Base-by-base conservation (phyloP, 2,113 vertebrate genomes). In the Sarotherodon lohbergeri region DNA sequence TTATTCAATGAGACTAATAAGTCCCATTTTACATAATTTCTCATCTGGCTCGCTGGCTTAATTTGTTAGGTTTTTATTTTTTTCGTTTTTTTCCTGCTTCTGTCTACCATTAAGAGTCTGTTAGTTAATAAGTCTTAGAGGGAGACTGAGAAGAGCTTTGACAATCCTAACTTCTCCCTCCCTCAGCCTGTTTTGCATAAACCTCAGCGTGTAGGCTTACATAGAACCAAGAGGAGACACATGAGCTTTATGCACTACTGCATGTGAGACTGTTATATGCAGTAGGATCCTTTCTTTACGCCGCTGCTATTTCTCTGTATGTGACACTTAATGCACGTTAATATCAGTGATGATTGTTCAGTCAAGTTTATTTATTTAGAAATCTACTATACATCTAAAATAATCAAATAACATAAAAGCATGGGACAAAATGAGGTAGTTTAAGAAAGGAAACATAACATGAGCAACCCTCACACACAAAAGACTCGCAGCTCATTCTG, bases 11-110 rank as follows among this genome's bases (percentile, higher is more conserved):
- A 68, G 19, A 68, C 89, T 89, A 94, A 93, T 95, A 90, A 87
- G 76, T 80, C 82, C 24, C 22, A 78, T 92, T 93, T 94, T 94
- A 86, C 88, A 89, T 94, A 84, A 90, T 92, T 91, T 89, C 83
- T 93, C 90, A 88, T 92, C 82, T 90, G 83, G 66, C 89, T 91
- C 82, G 90, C 92, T 88, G 66, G 85, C 87, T 46, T 95, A 90
- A 95, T 94, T 94, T 89, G 22, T 36, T 86, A 71, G 82, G 83
- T 90, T 87, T 76, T 71, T 84, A 52, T 27, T 52, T 63, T 39
- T 32, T 16, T 34, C 11, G 9, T 24, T 11, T 10, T 34, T 17
- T 41, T 17, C 11, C 19, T 46, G 36, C 79, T 90, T 92, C 83
- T 41, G 12, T 66, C 56, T 46, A 50, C 80, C 80, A 80, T 61